These are phyloP conservation scores for Dendropsophus ebraccatus DNA, from an alignment of 2,113 vertebrate genomes.

Conservation along the genomic window DNA sequence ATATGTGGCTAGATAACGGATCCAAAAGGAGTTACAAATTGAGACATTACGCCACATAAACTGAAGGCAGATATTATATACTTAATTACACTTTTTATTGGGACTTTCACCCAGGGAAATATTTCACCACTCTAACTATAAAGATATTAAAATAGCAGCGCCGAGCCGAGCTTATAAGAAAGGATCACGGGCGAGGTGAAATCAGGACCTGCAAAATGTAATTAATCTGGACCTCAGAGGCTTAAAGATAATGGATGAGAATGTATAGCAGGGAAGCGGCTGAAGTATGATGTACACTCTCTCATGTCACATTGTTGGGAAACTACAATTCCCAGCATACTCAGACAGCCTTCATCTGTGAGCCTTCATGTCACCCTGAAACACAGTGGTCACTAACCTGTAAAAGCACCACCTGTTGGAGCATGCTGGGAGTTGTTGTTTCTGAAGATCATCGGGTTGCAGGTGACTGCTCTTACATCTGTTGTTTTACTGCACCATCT, in stretches of 20 bases:
- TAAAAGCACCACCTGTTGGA: not conserved
- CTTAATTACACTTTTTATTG: slow-evolving; percentile 44
- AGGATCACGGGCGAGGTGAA: not conserved
- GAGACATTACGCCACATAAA: slow-evolving; percentile 14
- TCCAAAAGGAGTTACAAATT: slow-evolving; percentile 12
- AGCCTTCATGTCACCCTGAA: too few species aligned
- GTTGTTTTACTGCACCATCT: too few species aligned
- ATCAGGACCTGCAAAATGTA: slow-evolving; percentile 18
- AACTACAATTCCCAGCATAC: not conserved
- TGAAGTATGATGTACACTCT: not conserved
- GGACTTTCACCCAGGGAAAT: slow-evolving; percentile 46
- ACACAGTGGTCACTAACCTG: not conserved
- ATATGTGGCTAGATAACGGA: not conserved
- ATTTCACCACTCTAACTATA: slow-evolving; percentile 29
- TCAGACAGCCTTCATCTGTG: too few species aligned
- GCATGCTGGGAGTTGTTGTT: too few species aligned
- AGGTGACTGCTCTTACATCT: too few species aligned
- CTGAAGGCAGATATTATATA: slow-evolving; percentile 37
- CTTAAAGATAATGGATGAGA: not conserved
- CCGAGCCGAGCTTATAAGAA: not conserved
- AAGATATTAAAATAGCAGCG: slow-evolving; percentile 34
- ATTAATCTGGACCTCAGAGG: slow-evolving; percentile 40
- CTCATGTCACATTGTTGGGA: not conserved
- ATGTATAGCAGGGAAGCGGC: not conserved
- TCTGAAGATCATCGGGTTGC: too few species aligned